Conservation (phyloP, 2,113 vertebrate species). For the Microcebus griseorufus region DNA sequence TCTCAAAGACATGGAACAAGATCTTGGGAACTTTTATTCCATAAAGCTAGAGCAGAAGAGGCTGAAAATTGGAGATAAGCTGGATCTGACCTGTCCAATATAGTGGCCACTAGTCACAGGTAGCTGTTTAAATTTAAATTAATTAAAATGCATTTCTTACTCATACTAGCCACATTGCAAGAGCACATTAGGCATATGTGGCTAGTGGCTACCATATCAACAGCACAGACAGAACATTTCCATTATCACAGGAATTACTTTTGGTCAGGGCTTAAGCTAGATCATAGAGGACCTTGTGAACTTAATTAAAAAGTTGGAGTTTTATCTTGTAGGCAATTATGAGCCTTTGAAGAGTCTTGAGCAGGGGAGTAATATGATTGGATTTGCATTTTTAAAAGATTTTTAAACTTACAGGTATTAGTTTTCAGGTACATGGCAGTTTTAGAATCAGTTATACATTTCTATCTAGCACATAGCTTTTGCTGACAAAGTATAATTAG, state of each 20-base stretch:
- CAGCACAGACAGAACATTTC: neutral
- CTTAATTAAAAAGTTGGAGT: neutral
- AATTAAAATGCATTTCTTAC: neutral
- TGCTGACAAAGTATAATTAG: conserved; percentile 37
- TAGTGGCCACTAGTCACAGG: neutral
- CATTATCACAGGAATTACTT: neutral
- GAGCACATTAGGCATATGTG: neutral
- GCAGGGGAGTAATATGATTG: neutral
- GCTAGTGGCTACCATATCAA: neutral
- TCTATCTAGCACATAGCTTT: neutral
- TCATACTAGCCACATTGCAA: neutral
- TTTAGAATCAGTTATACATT: conserved; percentile 27
- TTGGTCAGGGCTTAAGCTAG: neutral
- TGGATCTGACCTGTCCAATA: neutral
- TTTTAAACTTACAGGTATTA: neutral
- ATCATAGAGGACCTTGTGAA: neutral
- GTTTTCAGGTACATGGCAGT: neutral
- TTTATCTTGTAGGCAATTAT: neutral
- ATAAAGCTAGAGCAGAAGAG: neutral
- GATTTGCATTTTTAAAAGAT: conserved; percentile 11
- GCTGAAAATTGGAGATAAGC: neutral
- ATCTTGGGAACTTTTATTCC: neutral
- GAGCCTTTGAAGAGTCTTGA: neutral
- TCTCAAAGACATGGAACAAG: neutral
- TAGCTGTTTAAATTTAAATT: neutral